A percentile compares a stretch with the other conserved stretches of the same genome.
These are phyloP conservation scores for Turritopsis rubra DNA, from an alignment of 30 jellyfish, hydroid and myxozoan species.

Conservation along the genomic window DNA sequence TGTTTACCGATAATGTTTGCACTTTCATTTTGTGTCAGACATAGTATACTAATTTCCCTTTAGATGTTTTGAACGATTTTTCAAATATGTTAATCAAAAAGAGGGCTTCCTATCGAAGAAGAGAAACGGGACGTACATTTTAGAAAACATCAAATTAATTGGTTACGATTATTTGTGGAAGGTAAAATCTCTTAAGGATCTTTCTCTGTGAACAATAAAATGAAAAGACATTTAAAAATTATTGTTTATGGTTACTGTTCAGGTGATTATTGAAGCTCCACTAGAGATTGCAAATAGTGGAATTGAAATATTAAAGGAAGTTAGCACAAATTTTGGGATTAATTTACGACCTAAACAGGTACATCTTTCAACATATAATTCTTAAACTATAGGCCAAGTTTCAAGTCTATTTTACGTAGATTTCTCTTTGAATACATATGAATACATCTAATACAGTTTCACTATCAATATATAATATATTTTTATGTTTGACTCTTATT, in stretches of 20 bases:
- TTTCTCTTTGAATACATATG: too few relatives aligned
- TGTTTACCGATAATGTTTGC: too few relatives aligned
- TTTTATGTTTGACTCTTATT: background rate
- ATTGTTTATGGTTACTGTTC: background rate
- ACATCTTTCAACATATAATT: background rate
- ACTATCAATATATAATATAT: too few relatives aligned
- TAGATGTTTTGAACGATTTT: conserved; percentile 91
- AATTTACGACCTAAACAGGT: conserved; percentile 70
- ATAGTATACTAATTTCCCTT: background rate
- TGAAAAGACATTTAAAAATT: background rate
- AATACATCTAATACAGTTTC: too few relatives aligned
- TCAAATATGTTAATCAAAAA: conserved; percentile 74
- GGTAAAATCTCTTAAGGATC: conserved; percentile 15
- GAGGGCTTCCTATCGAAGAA: conserved; percentile 70
- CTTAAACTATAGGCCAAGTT: too few relatives aligned
- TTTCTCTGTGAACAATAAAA: background rate
- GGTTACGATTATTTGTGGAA: conserved; percentile 89
- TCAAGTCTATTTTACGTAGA: too few relatives aligned
- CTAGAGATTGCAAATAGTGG: conserved; percentile 65
- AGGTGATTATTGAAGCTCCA: conserved; percentile 74
- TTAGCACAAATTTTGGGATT: conserved; percentile 74
- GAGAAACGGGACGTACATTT: conserved; percentile 75
- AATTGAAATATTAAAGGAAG: conserved; percentile 77
- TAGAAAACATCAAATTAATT: conserved; percentile 72
- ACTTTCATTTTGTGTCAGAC: background rate